Evolutionary conservation across 2,797 vertebrate genomes (phyloP), one percentile per base, ranked within the genome.

Genomic region (Ataeniobius toweri): DNA sequence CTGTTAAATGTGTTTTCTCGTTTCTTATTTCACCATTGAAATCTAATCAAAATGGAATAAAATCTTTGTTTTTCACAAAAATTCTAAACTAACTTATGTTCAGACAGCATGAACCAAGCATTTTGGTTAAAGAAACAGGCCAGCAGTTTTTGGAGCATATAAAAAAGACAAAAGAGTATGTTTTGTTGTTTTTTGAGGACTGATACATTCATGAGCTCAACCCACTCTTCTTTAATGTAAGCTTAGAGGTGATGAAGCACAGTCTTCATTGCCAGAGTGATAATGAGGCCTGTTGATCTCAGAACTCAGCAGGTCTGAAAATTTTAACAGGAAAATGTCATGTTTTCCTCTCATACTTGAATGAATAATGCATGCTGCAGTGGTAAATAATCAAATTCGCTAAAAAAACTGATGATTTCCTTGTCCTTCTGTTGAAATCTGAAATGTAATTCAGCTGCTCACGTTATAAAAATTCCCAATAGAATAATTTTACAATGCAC

Each of bases 201-300:
- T 39, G 36, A 36, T n/a, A 24, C 4, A 44, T 68, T 68, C 22
- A 24, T 68, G 18, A 2, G 0, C 36, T 48, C 26, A n/a, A 46
- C 76, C 72, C 46, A 51, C 58, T 58, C 58, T 73, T 50, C 20
- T 39, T 56, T 51, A 77, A 73, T 70, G 22, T 2, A 65, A 77
- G 14, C 20, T 24, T 76, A 22, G 20, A 48, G 51, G 41, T 22
- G 4, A 51, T 31, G 70, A 39, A 71, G 65, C 22, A 14, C 4
- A 22, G 14, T 75, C 61, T 73, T 79, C 41, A 72, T 28, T 53
- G 31, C 12, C 31, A 44, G 55, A 44, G 20, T 70, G 46, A 77
- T 39, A n/a, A 28, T 51, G 3, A 71, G 16, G 18, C 31, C 12
- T 59, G 39, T n/a, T 44, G 6, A 26, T 59, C 41, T 22, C 16